A percentile compares a stretch with the other conserved stretches of the same genome.
phyloP scores from a whole-genome alignment of 2,888 invertebrate species.

The Digitonthophagus gazella region DNA sequence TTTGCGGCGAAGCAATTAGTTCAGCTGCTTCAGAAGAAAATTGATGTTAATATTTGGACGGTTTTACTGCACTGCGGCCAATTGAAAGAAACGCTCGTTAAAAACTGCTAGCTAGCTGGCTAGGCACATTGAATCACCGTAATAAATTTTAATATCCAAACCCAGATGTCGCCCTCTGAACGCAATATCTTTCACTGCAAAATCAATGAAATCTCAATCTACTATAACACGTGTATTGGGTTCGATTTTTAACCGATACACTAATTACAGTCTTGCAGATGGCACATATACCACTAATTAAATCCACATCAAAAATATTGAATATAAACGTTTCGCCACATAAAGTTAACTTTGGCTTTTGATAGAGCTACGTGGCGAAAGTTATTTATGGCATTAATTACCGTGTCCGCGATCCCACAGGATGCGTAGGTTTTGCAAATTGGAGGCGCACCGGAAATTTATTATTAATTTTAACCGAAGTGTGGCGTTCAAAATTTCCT shows the following conservation, averaged over 20 bases:
- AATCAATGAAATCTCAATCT: background rate
- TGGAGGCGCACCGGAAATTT: background rate
- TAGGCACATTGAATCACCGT: background rate
- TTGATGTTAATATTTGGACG: constrained; percentile 16
- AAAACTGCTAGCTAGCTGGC: background rate
- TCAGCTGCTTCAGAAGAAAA: constrained; percentile 10
- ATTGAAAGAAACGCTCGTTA: constrained; percentile 5
- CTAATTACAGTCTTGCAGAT: too few species aligned
- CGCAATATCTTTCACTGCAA: background rate
- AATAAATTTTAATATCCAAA: background rate
- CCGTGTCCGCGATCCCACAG: background rate
- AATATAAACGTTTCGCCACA: background rate
- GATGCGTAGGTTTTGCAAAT: constrained; percentile 1
- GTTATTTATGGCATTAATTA: constrained; percentile 13
- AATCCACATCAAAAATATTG: too few species aligned
- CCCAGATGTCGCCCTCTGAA: background rate
- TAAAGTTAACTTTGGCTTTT: background rate
- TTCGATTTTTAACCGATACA: too few species aligned
- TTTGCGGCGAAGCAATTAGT: constrained; percentile 8
- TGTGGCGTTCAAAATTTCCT: background rate
- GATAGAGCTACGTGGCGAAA: background rate
- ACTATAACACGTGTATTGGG: too few species aligned
- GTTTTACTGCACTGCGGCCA: background rate
- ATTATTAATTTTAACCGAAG: constrained; percentile 13
- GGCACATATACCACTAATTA: too few species aligned